These are phyloP conservation scores for Caerostris darwini DNA, from an alignment of 1,140 invertebrate genomes.

Conservation along the genomic window DNA sequence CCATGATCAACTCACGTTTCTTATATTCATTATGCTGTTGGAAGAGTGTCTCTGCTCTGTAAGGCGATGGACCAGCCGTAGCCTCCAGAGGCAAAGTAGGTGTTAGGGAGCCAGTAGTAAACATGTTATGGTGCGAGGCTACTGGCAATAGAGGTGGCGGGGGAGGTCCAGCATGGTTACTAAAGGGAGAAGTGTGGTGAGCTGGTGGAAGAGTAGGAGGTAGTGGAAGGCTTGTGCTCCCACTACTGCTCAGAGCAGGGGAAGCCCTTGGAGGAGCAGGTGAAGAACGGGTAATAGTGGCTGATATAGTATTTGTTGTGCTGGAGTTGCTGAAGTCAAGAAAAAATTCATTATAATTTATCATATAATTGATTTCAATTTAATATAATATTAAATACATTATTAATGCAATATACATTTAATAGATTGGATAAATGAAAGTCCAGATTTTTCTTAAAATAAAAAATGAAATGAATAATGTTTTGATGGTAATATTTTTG, in stretches of 20 bases:
- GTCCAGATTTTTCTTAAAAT: no score
- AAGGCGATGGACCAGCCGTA: constrained; percentile 87
- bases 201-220: constrained; percentile 70
- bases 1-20: constrained; percentile 59
- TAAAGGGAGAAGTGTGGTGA: constrained; percentile 79
- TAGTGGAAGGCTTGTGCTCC: constrained; percentile 57
- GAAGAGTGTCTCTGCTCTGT: constrained; percentile 92
- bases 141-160: constrained; percentile 80
- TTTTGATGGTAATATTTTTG: no score
- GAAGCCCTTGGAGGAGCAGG: constrained; percentile 38
- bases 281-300: constrained; percentile 30
- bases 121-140: constrained; percentile 80
- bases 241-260: constrained; percentile 53
- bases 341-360: neutral
- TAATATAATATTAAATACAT: no score
- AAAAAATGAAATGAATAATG: no score
- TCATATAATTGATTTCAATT: no score
- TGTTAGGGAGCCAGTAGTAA: constrained; percentile 81
- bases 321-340: constrained; percentile 35
- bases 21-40: constrained; percentile 87
- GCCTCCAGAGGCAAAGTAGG: constrained; percentile 83
- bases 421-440: no score
- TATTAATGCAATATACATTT: no score
- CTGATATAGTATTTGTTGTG: constrained; percentile 68
- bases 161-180: constrained; percentile 83